Base-by-base conservation (phyloP, 2,113 vertebrate genomes). In the Picathartes gymnocephalus region DNA sequence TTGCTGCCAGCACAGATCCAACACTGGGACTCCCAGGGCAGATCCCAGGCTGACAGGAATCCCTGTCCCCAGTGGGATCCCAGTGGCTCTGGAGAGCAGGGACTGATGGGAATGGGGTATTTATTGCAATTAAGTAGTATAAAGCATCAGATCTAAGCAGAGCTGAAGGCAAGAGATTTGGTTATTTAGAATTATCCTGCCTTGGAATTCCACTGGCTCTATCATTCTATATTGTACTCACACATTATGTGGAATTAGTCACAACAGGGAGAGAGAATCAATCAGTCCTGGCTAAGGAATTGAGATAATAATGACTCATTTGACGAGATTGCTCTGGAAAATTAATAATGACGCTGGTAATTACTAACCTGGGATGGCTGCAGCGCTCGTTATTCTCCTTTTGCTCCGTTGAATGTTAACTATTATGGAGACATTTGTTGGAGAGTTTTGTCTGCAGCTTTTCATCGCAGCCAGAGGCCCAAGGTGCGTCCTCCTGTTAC, bases 271-370 rank as follows among this genome's bases (percentile, higher is more conserved):
- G 93, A 93, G 50, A 86, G 93, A 97, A 96, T 97, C 97, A 96
- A 96, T 97, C 96, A 97, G 92, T 95, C 90, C 76, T 92, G 95
- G 95, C 48, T 40, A 96, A 94, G 86, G 93, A 95, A 95, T 76
- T 95, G 96, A 96, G 90, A 96, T 93, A 93, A 96, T 93, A 95
- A 95, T 94, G 95, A 95, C 92, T 97, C 94, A 97, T 97, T 96
- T 93, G 88, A 93, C 19, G 37, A 83, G 78, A 93, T 76, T 94
- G 94, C 96, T 95, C 91, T 95, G 78, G 93, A 97, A 98, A 98
- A 97, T 97, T 97, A 98, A 97, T 97, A 97, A 97, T 94, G 88
- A 89, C 42, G 20, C 90, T 73, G 45, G 94, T 97, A 97, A 98
- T 97, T 97, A 96, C 96, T 89, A 95, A 96, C 96, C 94, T 95